Percentiles rank a stretch among this genome's conserved stretches.
phyloP scores from a whole-genome alignment of 2,113 vertebrate species.

The Oreotrochilus melanogaster region DNA sequence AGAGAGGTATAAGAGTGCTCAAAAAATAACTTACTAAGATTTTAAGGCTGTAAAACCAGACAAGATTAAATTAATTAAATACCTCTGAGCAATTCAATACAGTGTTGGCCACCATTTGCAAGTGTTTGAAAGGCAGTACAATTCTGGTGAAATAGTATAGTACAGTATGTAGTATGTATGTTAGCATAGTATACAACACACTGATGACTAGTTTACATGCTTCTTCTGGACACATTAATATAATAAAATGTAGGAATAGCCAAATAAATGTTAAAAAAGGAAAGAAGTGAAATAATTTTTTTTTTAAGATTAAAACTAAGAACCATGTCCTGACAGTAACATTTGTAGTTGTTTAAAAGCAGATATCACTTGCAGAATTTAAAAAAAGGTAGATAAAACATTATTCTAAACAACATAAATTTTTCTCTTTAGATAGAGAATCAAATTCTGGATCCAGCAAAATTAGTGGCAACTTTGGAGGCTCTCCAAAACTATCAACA shows the following conservation, averaged over 20 bases:
- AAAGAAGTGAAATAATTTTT: not conserved
- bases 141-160: not conserved
- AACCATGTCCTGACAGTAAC: not conserved
- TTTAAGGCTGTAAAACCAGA: not conserved
- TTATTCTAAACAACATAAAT: rapidly evolving
- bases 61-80: not conserved
- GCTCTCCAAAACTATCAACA: not conserved
- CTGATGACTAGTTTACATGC: not conserved
- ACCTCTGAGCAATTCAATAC: not conserved
- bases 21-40: not conserved
- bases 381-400: not conserved
- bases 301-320: not conserved
- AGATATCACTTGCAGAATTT: not conserved
- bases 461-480: not conserved
- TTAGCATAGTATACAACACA: not conserved
- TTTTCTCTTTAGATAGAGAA: not conserved
- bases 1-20: not conserved
- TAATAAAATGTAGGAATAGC: not conserved
- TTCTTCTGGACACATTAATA: not conserved
- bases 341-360: not conserved
- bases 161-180: not conserved
- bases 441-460: not conserved
- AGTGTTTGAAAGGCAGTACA: not conserved
- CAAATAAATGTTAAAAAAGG: not conserved
- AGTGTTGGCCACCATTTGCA: not conserved